A percentile compares a stretch with the other conserved stretches of the same genome.
Conservation (phyloP, 2,888 invertebrate species). For the Onchidella celtica region DNA sequence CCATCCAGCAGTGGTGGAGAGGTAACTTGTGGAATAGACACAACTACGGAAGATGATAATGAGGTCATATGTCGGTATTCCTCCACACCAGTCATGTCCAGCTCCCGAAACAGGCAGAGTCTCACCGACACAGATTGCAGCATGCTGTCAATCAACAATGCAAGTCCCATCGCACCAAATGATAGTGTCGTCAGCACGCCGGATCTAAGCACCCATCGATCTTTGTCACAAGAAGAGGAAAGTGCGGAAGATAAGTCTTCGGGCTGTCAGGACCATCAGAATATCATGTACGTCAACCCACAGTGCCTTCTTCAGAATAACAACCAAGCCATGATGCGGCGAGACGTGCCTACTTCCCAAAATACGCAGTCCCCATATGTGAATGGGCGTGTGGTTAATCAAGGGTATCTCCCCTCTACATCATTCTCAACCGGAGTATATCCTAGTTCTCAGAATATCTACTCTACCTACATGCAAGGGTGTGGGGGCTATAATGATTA, state of each 20-base stretch:
- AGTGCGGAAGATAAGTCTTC: not conserved
- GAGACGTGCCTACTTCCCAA: slow-evolving; percentile 6
- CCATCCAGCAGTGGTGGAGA: not conserved
- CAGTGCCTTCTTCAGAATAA: slow-evolving; percentile 19
- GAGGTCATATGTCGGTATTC: slow-evolving; percentile 57
- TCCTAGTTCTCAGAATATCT: slow-evolving; percentile 3
- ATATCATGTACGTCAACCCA: slow-evolving; percentile 39
- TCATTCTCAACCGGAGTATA: not conserved
- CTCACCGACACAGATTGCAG: slow-evolving; percentile 30
- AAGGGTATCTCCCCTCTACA: not conserved
- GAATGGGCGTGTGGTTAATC: slow-evolving; percentile 3
- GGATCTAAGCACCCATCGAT: slow-evolving; percentile 16
- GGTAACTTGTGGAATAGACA: slow-evolving; percentile 24
- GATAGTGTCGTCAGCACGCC: slow-evolving; percentile 15
- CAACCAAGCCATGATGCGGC: not conserved
- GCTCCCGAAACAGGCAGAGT: slow-evolving; percentile 7
- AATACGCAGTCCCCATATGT: not conserved
- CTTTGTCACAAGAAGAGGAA: slow-evolving; percentile 5
- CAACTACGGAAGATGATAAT: slow-evolving; percentile 54
- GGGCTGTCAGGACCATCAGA: not conserved
- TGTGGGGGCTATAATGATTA: slow-evolving; percentile 49
- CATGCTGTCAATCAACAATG: slow-evolving; percentile 34
- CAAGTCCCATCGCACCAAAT: slow-evolving; percentile 39
- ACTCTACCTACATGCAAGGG: slow-evolving; percentile 39
- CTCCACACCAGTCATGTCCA: slow-evolving; percentile 49